A percentile compares a stretch with the other conserved stretches of the same genome.
Conservation (phyloP, 2,888 invertebrate species). For the Allolobophora icterica region DNA sequence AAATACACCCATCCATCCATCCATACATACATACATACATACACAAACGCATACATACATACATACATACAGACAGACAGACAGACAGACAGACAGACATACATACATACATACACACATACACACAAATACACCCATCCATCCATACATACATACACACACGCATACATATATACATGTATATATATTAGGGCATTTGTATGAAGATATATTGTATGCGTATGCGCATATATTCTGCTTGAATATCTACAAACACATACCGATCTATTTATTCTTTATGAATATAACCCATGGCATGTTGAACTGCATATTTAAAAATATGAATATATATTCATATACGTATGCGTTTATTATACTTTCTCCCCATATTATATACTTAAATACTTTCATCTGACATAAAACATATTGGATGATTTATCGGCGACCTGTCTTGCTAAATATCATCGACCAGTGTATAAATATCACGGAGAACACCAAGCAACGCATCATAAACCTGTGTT, state of each 20-base stretch:
- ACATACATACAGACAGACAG: too few relatives aligned
- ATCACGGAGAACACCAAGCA: neutral
- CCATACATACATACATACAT: too few relatives aligned
- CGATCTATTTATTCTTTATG: too few relatives aligned
- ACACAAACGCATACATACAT: too few relatives aligned
- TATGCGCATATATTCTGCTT: neutral
- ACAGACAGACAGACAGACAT: too few relatives aligned
- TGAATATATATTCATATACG: neutral
- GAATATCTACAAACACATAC: neutral
- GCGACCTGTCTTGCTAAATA: neutral
- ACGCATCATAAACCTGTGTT: neutral
- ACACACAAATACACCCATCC: too few relatives aligned
- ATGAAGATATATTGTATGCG: neutral
- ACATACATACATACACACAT: too few relatives aligned
- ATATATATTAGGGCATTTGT: neutral
- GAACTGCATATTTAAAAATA: neutral
- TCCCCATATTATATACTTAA: too few relatives aligned
- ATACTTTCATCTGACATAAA: neutral
- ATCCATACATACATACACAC: neutral
- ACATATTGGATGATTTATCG: conserved; percentile 17
- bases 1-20: too few relatives aligned
- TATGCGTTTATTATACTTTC: neutral
- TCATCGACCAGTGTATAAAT: neutral
- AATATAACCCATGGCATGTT: too few relatives aligned
- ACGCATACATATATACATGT: neutral